Base-by-base conservation (phyloP, 1,140 invertebrate genomes). In the Camponotus floridanus region DNA sequence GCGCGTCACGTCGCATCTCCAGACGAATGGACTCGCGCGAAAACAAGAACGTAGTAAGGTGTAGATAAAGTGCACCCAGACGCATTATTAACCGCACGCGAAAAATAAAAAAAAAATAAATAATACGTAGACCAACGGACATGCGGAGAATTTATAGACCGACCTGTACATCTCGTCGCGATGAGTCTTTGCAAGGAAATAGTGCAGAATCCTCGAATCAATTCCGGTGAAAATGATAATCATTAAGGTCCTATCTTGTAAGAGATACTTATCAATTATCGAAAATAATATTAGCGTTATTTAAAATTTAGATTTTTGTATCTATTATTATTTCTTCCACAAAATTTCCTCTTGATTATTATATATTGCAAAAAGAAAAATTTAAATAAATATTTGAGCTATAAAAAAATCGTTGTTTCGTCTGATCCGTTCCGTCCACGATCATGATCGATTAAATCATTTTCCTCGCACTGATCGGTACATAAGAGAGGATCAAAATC, bases 31-130 rank as follows among this genome's bases (percentile, higher is more conserved):
- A 74, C 55, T 31, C 57, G 26, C 55, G 55, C 55, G 55, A 62
- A 62, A 83, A 83, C 79, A 62, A 74, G 68, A 80, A 80, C 36
- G 36, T 57, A 71, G 70, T 70, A 33, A n/a, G 55, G 18, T 73
- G 51, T 11, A 18, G 13, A 33, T 51, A 18, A 73, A 73, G 70
- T 73, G 70, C 70, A 71, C 26, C 45, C 45, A 21, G 15, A n/a
- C 48, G 15, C 48, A 73, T 83, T 83, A 73, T 59, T 73, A 79
- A 79, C 62, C 21, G 68, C 79, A 45, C 33, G 33, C 39, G 51
- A 13, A 45, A 83, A 70, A 59, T 33, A 9, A 42, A 42, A 18
- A 33, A 26, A 26, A 31, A 45, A 45, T 13, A 13, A n/a, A 26
- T 31, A n/a, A 26, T 73, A 15, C 13, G n/a, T 48, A 0, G 39